phyloP scores from a whole-genome alignment of 2,113 vertebrate species.

The Podiceps cristatus region DNA sequence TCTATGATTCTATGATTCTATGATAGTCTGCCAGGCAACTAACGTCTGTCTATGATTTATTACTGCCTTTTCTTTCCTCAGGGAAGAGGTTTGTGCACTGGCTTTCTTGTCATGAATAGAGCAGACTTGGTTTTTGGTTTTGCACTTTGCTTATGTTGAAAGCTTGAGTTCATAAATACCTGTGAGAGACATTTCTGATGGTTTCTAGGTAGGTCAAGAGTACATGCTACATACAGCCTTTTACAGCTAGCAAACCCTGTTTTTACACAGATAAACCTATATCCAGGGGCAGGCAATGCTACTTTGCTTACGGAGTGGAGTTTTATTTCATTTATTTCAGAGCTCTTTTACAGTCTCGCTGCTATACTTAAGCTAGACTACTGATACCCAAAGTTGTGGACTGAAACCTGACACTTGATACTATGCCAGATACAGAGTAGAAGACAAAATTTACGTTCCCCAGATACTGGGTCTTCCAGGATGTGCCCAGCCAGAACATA shows the following conservation, averaged over 20 bases:
- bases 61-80: background rate
- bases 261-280: background rate
- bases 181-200: background rate
- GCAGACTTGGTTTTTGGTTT: background rate
- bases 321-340: background rate
- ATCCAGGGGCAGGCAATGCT: background rate
- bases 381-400: background rate
- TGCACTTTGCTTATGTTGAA: rapidly evolving
- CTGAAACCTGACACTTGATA: background rate
- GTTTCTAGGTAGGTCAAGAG: background rate
- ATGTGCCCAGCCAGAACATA: background rate
- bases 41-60: background rate
- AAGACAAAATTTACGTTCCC: background rate
- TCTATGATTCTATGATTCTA: too few species aligned
- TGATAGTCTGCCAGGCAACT: background rate
- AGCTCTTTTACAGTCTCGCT: background rate
- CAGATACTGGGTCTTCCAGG: background rate
- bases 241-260: background rate
- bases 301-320: background rate
- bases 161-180: background rate
- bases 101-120: background rate
- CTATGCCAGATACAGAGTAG: background rate
- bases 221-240: background rate
- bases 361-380: background rate
- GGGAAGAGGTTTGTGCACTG: background rate